These are phyloP conservation scores for Dynastes hyllus DNA, from an alignment of 2,888 invertebrate genomes.

Conservation along the genomic window DNA sequence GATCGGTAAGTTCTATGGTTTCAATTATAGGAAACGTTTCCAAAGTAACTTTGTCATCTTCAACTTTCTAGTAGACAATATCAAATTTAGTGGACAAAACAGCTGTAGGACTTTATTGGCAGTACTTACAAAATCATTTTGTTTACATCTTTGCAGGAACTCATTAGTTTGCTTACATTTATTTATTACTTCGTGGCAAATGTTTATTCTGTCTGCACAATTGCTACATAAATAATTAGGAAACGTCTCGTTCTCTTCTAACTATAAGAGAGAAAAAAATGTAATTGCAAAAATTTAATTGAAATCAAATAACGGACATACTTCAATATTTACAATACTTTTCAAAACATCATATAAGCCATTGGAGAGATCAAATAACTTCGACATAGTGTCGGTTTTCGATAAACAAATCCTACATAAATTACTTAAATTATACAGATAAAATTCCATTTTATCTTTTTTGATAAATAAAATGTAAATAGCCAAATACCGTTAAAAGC, in stretches of 20 bases:
- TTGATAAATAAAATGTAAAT: no score
- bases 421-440: slow-evolving; percentile 53
- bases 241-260: slow-evolving; percentile 55
- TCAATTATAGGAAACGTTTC: not conserved
- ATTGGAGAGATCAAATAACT: slow-evolving; percentile 56
- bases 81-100: no score
- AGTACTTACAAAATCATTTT: slow-evolving; percentile 30
- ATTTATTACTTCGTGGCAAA: slow-evolving; percentile 61
- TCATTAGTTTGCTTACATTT: slow-evolving; percentile 60
- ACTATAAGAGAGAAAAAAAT: slow-evolving; percentile 53
- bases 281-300: not conserved
- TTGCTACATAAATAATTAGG: slow-evolving; percentile 58
- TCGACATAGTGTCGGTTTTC: slow-evolving; percentile 58
- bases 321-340: slow-evolving; percentile 57
- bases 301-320: slow-evolving; percentile 33
- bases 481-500: no score
- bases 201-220: slow-evolving; percentile 61
- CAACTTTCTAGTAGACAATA: no score
- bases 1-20: not conserved
- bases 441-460: slow-evolving; percentile 36
- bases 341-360: slow-evolving; percentile 58
- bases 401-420: slow-evolving; percentile 61
- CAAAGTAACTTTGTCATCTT: not conserved
- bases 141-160: slow-evolving; percentile 52
- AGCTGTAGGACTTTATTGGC: not conserved